A percentile compares a stretch with the other conserved stretches of the same genome.
Conservation (phyloP, 2,888 invertebrate genomes). For the Drosophila testacea region DNA sequence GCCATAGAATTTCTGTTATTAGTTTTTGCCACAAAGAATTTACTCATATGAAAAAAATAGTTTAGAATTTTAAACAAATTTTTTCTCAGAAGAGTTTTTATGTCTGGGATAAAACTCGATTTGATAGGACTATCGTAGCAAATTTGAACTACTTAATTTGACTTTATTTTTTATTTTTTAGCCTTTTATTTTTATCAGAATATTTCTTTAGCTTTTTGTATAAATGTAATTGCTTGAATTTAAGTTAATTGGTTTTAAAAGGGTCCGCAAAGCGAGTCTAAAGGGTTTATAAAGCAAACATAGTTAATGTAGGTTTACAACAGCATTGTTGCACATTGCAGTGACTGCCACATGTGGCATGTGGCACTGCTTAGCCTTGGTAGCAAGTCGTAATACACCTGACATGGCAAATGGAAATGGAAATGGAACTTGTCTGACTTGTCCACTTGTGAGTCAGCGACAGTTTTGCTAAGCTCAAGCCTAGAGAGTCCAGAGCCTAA, state of each 20-base stretch:
- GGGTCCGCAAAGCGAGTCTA: background rate
- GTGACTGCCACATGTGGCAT: constrained; percentile 9
- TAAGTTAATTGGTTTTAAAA: background rate
- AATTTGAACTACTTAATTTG: too few relatives aligned
- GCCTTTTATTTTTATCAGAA: too few relatives aligned
- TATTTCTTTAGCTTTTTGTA: too few relatives aligned
- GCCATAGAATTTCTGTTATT: too few relatives aligned
- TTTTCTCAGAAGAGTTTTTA: too few relatives aligned
- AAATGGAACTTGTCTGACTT: constrained; percentile 29
- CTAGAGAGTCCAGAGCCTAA: constrained; percentile 25
- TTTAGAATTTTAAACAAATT: too few relatives aligned
- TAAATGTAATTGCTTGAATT: too few relatives aligned
- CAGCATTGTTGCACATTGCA: constrained; percentile 3
- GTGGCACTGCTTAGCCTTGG: constrained; percentile 25
- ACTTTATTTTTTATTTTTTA: too few relatives aligned
- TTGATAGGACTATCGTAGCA: too few relatives aligned
- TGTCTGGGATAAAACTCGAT: too few relatives aligned
- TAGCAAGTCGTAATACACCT: constrained; percentile 3
- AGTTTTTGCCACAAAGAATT: too few relatives aligned
- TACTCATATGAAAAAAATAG: too few relatives aligned
- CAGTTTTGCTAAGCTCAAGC: constrained; percentile 39
- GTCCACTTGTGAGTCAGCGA: constrained; percentile 31
- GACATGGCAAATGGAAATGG: background rate
- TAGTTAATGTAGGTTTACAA: background rate
- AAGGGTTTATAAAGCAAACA: background rate